Evolutionary conservation across 2,888 invertebrate species (phyloP).

Genomic region (Myopa testacea): DNA sequence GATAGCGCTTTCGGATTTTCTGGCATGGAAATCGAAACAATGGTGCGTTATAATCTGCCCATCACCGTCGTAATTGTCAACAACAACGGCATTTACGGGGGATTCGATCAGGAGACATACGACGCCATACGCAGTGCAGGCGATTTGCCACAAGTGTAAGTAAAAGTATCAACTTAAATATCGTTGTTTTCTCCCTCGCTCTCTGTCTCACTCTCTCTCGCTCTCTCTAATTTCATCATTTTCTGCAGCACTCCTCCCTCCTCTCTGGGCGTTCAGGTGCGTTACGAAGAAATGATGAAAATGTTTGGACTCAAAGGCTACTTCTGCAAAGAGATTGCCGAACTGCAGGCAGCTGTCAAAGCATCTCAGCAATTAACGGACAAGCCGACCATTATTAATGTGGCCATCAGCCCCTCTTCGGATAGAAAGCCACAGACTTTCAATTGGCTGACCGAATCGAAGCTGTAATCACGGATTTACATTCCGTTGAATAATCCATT

Average conservation of each 20-base stretch:
- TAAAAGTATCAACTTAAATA: neutral
- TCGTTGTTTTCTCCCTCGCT: too few species aligned
- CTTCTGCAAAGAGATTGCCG: constrained; percentile 81
- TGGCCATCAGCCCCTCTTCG: constrained; percentile 88
- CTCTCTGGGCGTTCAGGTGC: constrained; percentile 80
- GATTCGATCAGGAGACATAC: constrained; percentile 82
- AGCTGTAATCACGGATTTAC: constrained; percentile 72
- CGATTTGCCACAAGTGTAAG: constrained; percentile 82
- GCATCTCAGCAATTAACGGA: constrained; percentile 77
- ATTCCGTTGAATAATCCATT: neutral
- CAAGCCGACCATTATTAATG: constrained; percentile 88
- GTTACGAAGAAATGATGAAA: constrained; percentile 91
- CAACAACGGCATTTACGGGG: constrained; percentile 95
- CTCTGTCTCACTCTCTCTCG: too few species aligned
- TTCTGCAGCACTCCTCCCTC: constrained; percentile 83
- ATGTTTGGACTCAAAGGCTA: constrained; percentile 87
- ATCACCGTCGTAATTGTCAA: constrained; percentile 92
- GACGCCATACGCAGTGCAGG: constrained; percentile 77
- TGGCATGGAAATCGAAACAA: constrained; percentile 98
- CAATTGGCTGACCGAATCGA: constrained; percentile 93
- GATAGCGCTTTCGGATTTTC: constrained; percentile 99
- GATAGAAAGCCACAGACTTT: constrained; percentile 92
- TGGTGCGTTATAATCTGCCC: constrained; percentile 93
- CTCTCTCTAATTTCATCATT: neutral
- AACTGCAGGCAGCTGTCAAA: constrained; percentile 79